Percentiles rank a stretch among this genome's conserved stretches.
Conservation (phyloP, 2,797 vertebrate genomes). For the Allobates femoralis region DNA sequence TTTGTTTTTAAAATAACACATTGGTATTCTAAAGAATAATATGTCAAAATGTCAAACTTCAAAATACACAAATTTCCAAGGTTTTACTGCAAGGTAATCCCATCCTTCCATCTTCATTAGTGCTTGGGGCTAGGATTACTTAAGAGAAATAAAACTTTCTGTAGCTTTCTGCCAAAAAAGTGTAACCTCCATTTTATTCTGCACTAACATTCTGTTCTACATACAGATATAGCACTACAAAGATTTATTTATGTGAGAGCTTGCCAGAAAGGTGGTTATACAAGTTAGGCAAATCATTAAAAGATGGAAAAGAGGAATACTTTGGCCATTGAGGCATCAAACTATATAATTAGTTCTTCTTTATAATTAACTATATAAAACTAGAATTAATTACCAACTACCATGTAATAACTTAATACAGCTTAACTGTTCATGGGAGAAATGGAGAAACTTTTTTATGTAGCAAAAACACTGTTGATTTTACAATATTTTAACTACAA, state of each 20-base stretch:
- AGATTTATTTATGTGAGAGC: constrained; percentile 20
- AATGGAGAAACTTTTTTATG: not conserved
- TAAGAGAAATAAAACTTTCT: constrained; percentile 59
- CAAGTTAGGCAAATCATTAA: not conserved
- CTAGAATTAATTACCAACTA: not conserved
- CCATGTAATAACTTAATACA: not conserved
- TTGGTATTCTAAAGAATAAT: constrained; percentile 60
- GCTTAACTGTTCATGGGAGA: not conserved
- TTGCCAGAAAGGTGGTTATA: constrained; percentile 22
- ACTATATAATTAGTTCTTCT: not conserved
- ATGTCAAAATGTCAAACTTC: constrained; percentile 61
- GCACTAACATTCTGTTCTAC: constrained; percentile 12
- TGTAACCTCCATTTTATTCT: constrained; percentile 48
- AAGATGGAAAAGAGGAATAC: not conserved
- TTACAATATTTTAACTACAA: not conserved
- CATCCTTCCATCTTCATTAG: constrained; percentile 62
- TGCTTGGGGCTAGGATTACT: constrained; percentile 62
- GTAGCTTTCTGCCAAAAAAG: constrained; percentile 55
- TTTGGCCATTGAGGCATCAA: not conserved
- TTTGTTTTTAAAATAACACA: constrained; percentile 48
- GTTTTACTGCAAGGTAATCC: constrained; percentile 62
- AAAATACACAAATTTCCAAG: constrained; percentile 55
- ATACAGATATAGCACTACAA: constrained; percentile 20
- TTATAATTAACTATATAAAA: not conserved
- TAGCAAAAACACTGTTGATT: not conserved